Percentiles rank a stretch among this genome's conserved stretches.
Conservation (phyloP, 2,113 vertebrate species). For the Podarcis cretensis region DNA sequence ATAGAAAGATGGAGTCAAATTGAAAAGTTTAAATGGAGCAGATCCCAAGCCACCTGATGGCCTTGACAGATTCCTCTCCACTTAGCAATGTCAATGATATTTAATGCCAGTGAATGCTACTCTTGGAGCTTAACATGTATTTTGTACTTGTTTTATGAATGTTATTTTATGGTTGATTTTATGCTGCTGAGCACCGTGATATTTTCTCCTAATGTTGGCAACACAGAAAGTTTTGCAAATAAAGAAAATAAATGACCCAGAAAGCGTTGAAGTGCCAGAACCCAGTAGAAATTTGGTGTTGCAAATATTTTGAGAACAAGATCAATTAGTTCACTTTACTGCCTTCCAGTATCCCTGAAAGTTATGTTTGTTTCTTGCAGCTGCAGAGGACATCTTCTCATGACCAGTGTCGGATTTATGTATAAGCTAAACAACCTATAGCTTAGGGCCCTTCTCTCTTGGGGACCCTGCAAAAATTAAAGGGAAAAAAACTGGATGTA, state of each 20-base stretch:
- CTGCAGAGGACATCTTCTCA: neutral
- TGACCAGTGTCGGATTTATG: neutral
- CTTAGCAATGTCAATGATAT: neutral
- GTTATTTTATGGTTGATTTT: too few relatives aligned
- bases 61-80: accelerated
- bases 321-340: neutral
- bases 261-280: neutral
- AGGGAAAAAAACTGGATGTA: too few relatives aligned
- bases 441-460: too few relatives aligned
- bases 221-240: too few relatives aligned
- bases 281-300: accelerated
- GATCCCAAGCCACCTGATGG: neutral
- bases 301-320: neutral
- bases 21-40: neutral
- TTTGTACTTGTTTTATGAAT: too few relatives aligned
- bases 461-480: too few relatives aligned
- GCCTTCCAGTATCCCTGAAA: neutral
- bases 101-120: neutral
- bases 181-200: too few relatives aligned
- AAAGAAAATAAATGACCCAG: too few relatives aligned
- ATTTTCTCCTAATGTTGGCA: too few relatives aligned
- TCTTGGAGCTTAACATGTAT: neutral
- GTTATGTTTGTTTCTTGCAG: neutral
- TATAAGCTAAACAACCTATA: too few relatives aligned
- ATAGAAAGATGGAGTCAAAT: neutral